Base-by-base conservation (phyloP, 2,113 vertebrate species). In the Callionymus lyra region DNA sequence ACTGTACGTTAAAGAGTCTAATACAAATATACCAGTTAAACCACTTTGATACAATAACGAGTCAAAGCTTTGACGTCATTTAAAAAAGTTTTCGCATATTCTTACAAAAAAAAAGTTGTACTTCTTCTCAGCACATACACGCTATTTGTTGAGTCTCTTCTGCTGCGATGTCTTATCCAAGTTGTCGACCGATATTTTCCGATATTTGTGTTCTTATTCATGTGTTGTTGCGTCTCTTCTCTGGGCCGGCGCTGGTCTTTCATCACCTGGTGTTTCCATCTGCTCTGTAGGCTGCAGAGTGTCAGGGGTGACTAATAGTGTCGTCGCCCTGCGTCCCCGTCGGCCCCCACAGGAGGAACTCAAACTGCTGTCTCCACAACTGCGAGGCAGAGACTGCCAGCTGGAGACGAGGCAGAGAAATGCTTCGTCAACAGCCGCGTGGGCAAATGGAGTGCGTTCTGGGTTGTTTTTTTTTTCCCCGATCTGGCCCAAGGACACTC, bases 231-330 rank as follows among this genome's bases (percentile, higher is more conserved):
- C 8, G 21, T 27, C 8, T 27, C 21, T 27, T 5, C 8, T 27
- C 8, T 5, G 4, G 4, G 4, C 8, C 21, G 4, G 21, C 21
- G 8, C 27, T 44, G 57, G 53, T 57, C 53, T 54, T 53, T 64
- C 61, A 63, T 74, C 65, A 73, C 66, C 66, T 56, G 4, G 21
- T 46, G 43, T 38, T 55, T 66, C 64, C 74, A 74, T 64, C 70
- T 72, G 68, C 50, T 56, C 44, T 55, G 13, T 13, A 55, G 56
- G 62, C 66, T 63, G 54, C 41, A 62, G 64, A 58, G 57, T 76
- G 79, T 80, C 72, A 78, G 64, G 73, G 70, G 74, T 76, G 77
- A 76, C 62, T 55, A 73, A 75, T 73, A 74, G 63, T 72, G 68
- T 63, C 66, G 63, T 27, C 57, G 55, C 50, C 63, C 53, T 53